phyloP scores from a whole-genome alignment of 2,797 vertebrate genomes.

The Micropoecilia bifurca region DNA sequence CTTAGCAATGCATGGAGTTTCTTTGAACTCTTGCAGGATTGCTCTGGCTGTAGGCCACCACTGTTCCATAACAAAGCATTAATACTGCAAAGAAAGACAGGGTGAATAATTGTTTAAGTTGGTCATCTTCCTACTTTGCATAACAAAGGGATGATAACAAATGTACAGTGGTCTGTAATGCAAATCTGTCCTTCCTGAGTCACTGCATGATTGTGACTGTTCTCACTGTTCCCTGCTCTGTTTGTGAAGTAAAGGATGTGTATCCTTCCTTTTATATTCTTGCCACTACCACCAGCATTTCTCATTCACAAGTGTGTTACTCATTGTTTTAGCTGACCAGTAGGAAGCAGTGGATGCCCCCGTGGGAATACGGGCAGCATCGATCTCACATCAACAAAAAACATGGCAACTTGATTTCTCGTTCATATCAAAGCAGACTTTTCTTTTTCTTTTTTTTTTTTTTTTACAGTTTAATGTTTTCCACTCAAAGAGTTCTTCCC shows the following conservation, averaged over 20 bases:
- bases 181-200: conserved; percentile 62
- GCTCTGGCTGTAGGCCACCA: conserved; percentile 25
- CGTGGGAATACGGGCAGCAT: conserved; percentile 5
- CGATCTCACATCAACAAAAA: conserved; percentile 34
- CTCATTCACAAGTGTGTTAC: conserved; percentile 24
- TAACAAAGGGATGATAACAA: conserved; percentile 66
- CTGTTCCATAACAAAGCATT: conserved; percentile 61
- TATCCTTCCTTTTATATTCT: conserved; percentile 33
- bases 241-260: conserved; percentile 15
- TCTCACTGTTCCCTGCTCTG: conserved; percentile 21
- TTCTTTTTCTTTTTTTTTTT: conserved; percentile 5
- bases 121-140: conserved; percentile 65
- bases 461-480: conserved; percentile 49
- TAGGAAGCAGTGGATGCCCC: conserved; percentile 1
- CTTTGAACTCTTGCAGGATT: conserved; percentile 28
- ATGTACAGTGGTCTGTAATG: conserved; percentile 68
- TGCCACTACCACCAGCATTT: conserved; percentile 34
- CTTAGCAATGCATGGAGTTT: conserved; percentile 9
- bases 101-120: conserved; percentile 70
- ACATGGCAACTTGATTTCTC: conserved; percentile 25
- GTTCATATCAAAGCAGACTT: conserved; percentile 42
- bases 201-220: conserved; percentile 11
- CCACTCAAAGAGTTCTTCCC: conserved; percentile 35
- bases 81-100: conserved; percentile 41
- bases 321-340: conserved; percentile 50